These are phyloP conservation scores for Heteropelma amictum DNA, from an alignment of 2,888 invertebrate species.

Conservation along the genomic window DNA sequence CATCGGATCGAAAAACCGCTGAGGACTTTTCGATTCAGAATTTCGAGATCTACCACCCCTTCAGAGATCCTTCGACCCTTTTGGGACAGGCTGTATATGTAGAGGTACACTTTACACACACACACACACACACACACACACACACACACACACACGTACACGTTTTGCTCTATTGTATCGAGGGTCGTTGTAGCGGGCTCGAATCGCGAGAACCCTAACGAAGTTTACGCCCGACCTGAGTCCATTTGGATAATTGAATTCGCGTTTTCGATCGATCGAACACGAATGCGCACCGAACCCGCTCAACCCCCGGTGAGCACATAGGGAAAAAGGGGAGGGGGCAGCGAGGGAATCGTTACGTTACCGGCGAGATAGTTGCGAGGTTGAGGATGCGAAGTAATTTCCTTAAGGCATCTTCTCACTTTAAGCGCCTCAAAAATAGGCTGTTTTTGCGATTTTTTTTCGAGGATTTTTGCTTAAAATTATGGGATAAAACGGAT, in stretches of 20 bases:
- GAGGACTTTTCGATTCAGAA: too few species aligned
- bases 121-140: not conserved
- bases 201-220: constrained; percentile 53
- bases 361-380: constrained; percentile 12
- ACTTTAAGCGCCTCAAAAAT: constrained; percentile 42
- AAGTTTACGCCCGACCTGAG: constrained; percentile 57
- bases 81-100: too few species aligned
- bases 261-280: constrained; percentile 56
- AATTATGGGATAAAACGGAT: too few species aligned
- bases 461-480: too few species aligned
- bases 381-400: constrained; percentile 38
- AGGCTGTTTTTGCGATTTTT: too few species aligned
- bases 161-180: constrained; percentile 28
- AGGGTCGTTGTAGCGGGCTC: constrained; percentile 27
- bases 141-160: not conserved
- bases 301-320: constrained; percentile 30
- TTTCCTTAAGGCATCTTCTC: constrained; percentile 47
- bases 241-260: constrained; percentile 59
- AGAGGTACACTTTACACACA: not conserved
- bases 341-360: constrained; percentile 34
- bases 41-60: too few species aligned
- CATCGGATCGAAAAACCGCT: too few species aligned
- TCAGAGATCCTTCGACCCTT: too few species aligned
- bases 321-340: not conserved
- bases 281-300: constrained; percentile 31